Evolutionary conservation across 2,113 vertebrate genomes (phyloP).

Genomic region (Hemicordylus capensis): DNA sequence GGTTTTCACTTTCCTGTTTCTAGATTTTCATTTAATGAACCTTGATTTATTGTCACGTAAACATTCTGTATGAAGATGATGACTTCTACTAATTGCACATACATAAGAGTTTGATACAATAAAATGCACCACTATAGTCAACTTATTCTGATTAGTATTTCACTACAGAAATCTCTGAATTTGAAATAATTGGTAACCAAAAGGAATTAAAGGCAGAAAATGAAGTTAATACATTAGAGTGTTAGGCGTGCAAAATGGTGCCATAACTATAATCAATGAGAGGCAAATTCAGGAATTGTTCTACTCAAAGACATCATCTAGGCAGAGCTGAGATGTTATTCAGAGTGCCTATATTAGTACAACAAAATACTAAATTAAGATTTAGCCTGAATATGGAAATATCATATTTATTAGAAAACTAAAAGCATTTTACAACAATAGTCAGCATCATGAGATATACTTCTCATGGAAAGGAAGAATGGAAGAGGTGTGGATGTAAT

Average conservation of each 20-base stretch:
- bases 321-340: not conserved
- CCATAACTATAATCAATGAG: slow-evolving; percentile 17
- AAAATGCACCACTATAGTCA: slow-evolving; percentile 35
- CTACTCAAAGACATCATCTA: not conserved
- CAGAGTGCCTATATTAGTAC: not conserved
- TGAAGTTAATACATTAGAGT: slow-evolving; percentile 34
- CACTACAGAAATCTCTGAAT: slow-evolving; percentile 56
- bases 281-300: slow-evolving; percentile 2
- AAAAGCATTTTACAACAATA: no score
- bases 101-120: slow-evolving; percentile 10
- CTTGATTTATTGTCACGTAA: slow-evolving; percentile 36
- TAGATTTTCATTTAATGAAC: slow-evolving; percentile 53
- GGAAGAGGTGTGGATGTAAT: no score
- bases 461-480: no score
- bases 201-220: slow-evolving; percentile 26
- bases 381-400: not conserved
- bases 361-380: not conserved
- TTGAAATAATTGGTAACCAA: slow-evolving; percentile 11
- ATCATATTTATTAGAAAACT: no score
- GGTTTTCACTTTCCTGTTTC: slow-evolving; percentile 49
- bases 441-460: not conserved
- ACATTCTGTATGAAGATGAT: slow-evolving; percentile 20
- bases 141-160: slow-evolving; percentile 26
- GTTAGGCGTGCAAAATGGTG: not conserved
- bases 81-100: not conserved